These are phyloP conservation scores for Odontophorus gujanensis DNA, from an alignment of 2,113 vertebrate genomes.

Conservation along the genomic window DNA sequence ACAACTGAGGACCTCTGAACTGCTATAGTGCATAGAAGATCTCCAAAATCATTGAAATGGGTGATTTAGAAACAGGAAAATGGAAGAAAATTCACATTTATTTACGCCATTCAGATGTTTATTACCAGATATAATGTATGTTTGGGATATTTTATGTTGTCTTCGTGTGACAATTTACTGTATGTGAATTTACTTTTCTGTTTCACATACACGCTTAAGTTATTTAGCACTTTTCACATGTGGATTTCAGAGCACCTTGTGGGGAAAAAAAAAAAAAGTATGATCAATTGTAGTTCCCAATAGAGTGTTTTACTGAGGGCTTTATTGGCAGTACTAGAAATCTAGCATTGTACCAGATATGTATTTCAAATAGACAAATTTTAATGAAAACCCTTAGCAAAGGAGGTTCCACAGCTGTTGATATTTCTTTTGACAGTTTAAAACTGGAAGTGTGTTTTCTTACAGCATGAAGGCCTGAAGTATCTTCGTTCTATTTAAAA, in stretches of 20 bases:
- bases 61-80: not conserved
- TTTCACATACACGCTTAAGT: not conserved
- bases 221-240: not conserved
- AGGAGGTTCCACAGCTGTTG: not conserved
- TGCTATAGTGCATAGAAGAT: not conserved
- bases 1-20: constrained; percentile 33
- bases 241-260: not conserved
- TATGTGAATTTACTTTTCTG: not conserved
- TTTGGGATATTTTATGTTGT: not conserved
- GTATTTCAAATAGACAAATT: not conserved
- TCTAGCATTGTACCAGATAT: rapidly evolving
- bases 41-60: not conserved
- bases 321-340: not conserved
- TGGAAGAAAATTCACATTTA: not conserved
- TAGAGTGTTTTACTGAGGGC: not conserved
- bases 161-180: not conserved
- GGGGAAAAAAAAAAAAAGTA: not conserved
- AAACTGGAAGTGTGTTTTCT: not conserved
- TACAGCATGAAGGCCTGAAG: not conserved
- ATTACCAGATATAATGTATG: not conserved
- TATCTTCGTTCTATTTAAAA: not conserved
- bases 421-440: not conserved
- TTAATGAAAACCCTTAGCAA: not conserved
- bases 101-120: not conserved
- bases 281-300: not conserved